A percentile compares a stretch with the other conserved stretches of the same genome.
Conservation (phyloP, 2,113 vertebrate species). For the Engraulis encrasicolus region DNA sequence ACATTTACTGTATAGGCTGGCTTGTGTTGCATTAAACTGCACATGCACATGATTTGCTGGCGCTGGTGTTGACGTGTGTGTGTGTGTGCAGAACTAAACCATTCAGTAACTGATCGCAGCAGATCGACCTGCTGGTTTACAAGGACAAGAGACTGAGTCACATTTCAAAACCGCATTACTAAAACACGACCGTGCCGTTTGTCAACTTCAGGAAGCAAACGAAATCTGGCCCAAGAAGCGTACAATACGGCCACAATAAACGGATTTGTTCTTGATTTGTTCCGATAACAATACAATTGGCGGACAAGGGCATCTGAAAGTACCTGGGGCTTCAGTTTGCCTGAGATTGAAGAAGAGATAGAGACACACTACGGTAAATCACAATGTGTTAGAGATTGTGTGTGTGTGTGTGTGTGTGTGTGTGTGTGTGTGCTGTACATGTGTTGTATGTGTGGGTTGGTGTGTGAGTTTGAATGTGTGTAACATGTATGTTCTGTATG, state of each 20-base stretch:
- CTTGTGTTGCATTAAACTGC: no score
- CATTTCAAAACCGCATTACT: conserved; percentile 27
- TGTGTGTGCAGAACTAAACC: no score
- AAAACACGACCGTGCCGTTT: background rate
- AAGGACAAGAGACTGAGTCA: conserved; percentile 19
- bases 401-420: background rate
- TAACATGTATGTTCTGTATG: background rate
- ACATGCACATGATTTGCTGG: no score
- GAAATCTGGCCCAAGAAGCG: background rate
- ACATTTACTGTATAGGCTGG: no score
- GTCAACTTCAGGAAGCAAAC: background rate
- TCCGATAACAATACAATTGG: background rate
- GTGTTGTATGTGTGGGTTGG: background rate
- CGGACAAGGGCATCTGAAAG: background rate
- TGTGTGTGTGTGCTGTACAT: background rate
- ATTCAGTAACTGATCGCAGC: conserved; percentile 91
- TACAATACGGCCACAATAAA: no score
- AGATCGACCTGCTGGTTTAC: conserved; percentile 83
- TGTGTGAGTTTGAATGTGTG: background rate
- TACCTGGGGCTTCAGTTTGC: background rate
- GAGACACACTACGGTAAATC: background rate
- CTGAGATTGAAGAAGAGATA: background rate
- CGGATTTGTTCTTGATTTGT: no score
- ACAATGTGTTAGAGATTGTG: background rate
- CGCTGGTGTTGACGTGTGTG: no score